Percentiles rank a stretch among this genome's conserved stretches.
phyloP scores from a whole-genome alignment of 2,113 vertebrate genomes.

The Larimichthys crocea region DNA sequence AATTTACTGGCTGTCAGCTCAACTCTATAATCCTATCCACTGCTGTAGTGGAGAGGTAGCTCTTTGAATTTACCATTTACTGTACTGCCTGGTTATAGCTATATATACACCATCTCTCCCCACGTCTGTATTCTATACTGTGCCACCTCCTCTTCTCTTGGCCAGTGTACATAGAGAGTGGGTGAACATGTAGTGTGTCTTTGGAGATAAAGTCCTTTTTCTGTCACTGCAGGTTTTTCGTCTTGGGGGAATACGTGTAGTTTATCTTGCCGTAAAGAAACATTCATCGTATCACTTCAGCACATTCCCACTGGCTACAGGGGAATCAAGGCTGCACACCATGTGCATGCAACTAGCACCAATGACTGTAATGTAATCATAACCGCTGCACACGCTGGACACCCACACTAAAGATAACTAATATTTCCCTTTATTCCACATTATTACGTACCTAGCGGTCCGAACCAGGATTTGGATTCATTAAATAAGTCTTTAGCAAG shows the following conservation, averaged over 20 bases:
- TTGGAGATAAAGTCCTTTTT: slow-evolving; percentile 80
- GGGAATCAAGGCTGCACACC: slow-evolving; percentile 28
- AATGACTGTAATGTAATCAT: slow-evolving; percentile 50
- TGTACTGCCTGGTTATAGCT: slow-evolving; percentile 76
- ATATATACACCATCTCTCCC: slow-evolving; percentile 73
- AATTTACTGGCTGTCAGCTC: slow-evolving; percentile 89
- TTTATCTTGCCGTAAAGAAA: slow-evolving; percentile 76
- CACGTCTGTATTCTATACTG: slow-evolving; percentile 67
- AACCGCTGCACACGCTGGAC: slow-evolving; percentile 45
- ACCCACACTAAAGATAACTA: slow-evolving; percentile 59
- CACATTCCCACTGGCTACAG: slow-evolving; percentile 61
- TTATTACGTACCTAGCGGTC: slow-evolving; percentile 45
- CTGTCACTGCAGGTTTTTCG: slow-evolving; percentile 73
- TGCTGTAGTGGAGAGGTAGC: slow-evolving; percentile 84
- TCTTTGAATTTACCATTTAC: slow-evolving; percentile 85
- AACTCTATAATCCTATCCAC: slow-evolving; percentile 85
- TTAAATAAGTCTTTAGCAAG: slow-evolving; percentile 57
- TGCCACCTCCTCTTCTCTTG: slow-evolving; percentile 69
- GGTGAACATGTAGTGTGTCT: slow-evolving; percentile 72
- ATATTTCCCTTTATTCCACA: slow-evolving; percentile 45
- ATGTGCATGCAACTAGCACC: slow-evolving; percentile 36
- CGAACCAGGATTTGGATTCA: slow-evolving; percentile 46
- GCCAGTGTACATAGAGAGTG: slow-evolving; percentile 70
- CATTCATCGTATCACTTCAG: slow-evolving; percentile 65
- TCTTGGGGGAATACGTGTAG: slow-evolving; percentile 70